Evolutionary conservation across 2,888 invertebrate species (phyloP).

Genomic region (Lepetodrilus schrolli): DNA sequence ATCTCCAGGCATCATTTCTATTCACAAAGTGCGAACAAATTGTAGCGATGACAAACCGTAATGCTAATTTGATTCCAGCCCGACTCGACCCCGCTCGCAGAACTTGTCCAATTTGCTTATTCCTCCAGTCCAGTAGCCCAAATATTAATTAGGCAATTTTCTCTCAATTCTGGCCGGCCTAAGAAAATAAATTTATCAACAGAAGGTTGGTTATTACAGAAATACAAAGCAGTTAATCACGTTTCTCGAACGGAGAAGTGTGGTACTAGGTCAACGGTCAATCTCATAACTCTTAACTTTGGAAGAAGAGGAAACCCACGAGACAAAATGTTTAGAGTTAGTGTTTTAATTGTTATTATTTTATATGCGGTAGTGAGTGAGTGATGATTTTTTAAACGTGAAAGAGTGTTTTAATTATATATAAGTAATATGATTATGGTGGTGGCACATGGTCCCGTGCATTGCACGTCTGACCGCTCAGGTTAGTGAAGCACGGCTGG

Average conservation of each 20-base stretch:
- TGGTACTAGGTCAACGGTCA: slow-evolving; percentile 15
- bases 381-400: no score
- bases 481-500: no score
- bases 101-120: slow-evolving; percentile 20
- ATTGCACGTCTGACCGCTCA: no score
- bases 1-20: not conserved
- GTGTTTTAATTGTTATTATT: no score
- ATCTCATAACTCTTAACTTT: not conserved
- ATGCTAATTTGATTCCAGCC: slow-evolving; percentile 16
- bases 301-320: no score
- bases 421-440: no score
- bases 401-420: no score
- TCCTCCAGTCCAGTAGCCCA: slow-evolving; percentile 12
- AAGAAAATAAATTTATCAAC: slow-evolving; percentile 19
- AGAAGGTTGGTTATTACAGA: slow-evolving; percentile 19
- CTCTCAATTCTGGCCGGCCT: slow-evolving; percentile 18
- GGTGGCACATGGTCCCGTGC: no score
- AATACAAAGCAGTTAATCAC: slow-evolving; percentile 19
- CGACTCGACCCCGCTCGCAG: not conserved
- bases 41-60: not conserved
- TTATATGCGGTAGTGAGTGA: no score
- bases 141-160: slow-evolving; percentile 24
- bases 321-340: no score
- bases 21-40: slow-evolving; percentile 9
- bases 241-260: not conserved